Evolutionary conservation across 2,113 vertebrate genomes (phyloP).

Genomic region (western clawed frog (Xenopus tropicalis)): DNA sequence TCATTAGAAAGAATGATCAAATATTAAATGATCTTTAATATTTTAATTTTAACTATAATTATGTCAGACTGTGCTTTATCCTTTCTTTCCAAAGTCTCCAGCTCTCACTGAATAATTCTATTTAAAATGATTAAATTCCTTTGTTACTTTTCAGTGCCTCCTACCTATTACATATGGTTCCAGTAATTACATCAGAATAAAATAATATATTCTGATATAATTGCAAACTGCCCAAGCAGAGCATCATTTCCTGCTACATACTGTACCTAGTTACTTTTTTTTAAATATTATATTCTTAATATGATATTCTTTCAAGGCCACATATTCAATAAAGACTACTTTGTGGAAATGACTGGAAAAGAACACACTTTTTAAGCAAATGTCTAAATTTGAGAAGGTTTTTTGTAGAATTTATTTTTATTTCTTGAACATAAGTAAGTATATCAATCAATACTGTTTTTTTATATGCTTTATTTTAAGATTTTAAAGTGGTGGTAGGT

Average conservation of each 20-base stretch:
- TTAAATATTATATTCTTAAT: background rate
- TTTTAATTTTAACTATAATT: conserved; percentile 34
- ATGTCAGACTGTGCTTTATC: conserved; percentile 30
- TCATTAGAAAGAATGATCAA: conserved; percentile 10
- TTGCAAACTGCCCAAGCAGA: conserved; percentile 30
- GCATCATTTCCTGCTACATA: conserved; percentile 15
- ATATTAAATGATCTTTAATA: conserved; percentile 22
- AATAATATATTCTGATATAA: conserved; percentile 38
- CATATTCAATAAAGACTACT: too few species aligned
- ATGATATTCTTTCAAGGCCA: background rate
- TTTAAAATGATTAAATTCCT: conserved; percentile 32
- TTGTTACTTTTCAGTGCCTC: conserved; percentile 34
- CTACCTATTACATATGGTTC: conserved; percentile 30
- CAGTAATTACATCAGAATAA: conserved; percentile 37
- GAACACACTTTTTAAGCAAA: too few species aligned
- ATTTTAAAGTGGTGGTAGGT: too few species aligned
- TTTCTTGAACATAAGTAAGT: too few species aligned
- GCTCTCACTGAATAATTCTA: conserved; percentile 24
- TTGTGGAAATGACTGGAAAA: too few species aligned
- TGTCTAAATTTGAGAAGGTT: too few species aligned
- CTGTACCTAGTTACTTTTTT: conserved; percentile 5
- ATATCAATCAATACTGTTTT: too few species aligned
- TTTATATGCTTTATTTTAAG: too few species aligned
- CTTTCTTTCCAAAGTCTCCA: conserved; percentile 20
- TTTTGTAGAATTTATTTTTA: too few species aligned